Base-by-base conservation (phyloP, 2,888 invertebrate genomes). In the Galerucella pusilla region DNA sequence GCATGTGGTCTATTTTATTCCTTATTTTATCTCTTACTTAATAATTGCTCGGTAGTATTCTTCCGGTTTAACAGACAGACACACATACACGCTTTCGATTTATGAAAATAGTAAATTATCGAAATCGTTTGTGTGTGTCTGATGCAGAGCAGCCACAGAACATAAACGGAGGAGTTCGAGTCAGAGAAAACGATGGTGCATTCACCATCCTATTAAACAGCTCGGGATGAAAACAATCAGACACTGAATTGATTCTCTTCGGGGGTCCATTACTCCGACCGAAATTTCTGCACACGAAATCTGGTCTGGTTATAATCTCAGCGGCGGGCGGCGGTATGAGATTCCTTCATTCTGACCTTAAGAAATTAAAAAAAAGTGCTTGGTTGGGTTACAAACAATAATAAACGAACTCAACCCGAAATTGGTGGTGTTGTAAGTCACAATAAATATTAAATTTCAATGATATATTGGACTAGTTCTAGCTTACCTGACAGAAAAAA, bases 191-290 rank as follows among this genome's bases (percentile, higher is more conserved):
- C 68, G 76, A 72, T 71, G 76, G 70, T 64, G 77, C 74, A 71
- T 68, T 70, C 75, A 82, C 83, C 82, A 83, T 84, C 83, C 84
- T 85, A 87, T 87, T 87, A 87, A 87, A 85, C 87, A 85, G 86
- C 84, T 85, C 86, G 83, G 86, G 84, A 86, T 87, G 87, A 84
- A 87, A 87, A 87, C 87, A 87, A 87, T 87, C 87, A 87, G 86
- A 83, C 84, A 85, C 83, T 83, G 87, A 87, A 87, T 87, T 87
- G 87, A 87, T 87, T 87, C 87, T 83, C 87, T 85, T 87, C 85
- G 87, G 87, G 87, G 87, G 87, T 87, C 87, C 87, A 87, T 87
- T 87, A 87, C 87, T 84, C 72, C 66, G 66, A 79, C 83, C 46
- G 45, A 82, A 83, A 82, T 84, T 83, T 81, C 78, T 81, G 82